Evolutionary conservation across 2,113 vertebrate species (phyloP), one percentile per base, ranked within the genome.

Genomic region (Odobenus rosmarus): DNA sequence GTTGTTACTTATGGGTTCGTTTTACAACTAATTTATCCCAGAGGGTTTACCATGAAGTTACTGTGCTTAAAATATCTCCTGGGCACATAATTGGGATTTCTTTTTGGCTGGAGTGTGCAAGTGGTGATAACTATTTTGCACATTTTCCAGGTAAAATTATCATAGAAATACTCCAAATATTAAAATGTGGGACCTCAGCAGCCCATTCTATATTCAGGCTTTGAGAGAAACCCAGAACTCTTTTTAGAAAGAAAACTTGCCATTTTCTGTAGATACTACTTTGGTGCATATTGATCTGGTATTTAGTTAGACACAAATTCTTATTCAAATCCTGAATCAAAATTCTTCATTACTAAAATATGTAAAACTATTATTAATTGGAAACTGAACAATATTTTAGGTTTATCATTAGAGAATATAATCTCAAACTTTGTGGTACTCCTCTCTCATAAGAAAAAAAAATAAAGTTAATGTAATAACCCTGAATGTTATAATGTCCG

Each of bases 11-110:
- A 80, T 53, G 21, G 4, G 33, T 90, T 97, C 49, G 23, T 84
- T 96, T 94, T 93, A 53, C 55, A 96, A 46, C 46, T 91, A 85
- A 96, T 91, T 93, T 90, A 72, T 93, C 46, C 55, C 89, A 88
- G 81, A 81, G 55, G 62, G 23, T 90, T 86, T 19, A 67, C 39
- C 28, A 94, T 51, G 49, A 96, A 92, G 71, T 88, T 69, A 49
- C 61, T 84, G 80, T 91, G 89, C 31, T 94, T 93, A 82, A 94
- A 93, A 93, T 74, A 61, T 53, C 55, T 86, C 46, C 12, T 71
- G 57, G 57, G 21, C 12, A 82, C 28, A 87, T 42, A 93, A 94
- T 74, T 91, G 69, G 7, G 21, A 51, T 91, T 80, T 90, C 21
- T 69, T 16, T 89, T 76, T 76, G n/a, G 21, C 42, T 57, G 9